Evolutionary conservation across 2,888 invertebrate genomes (phyloP).

Genomic region (Archaeoteleia sp.): DNA sequence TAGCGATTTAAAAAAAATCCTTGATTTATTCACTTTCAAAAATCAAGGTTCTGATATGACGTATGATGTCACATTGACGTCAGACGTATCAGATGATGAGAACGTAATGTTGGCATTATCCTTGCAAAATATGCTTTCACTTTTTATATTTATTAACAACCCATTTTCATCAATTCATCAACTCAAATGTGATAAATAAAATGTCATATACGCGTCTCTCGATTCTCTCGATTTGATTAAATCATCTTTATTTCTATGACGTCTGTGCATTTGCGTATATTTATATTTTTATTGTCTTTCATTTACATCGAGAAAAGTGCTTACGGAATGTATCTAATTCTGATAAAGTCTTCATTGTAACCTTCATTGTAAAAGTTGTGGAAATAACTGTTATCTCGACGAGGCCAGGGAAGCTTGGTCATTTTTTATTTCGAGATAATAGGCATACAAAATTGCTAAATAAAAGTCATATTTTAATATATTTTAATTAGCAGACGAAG

Average conservation of each 20-base stretch:
- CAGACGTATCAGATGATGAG: constrained; percentile 15
- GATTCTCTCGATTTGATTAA: background rate
- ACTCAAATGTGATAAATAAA: background rate
- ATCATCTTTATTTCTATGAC: background rate
- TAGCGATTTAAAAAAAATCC: background rate
- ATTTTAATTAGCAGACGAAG: too few species aligned
- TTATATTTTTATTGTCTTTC: too few species aligned
- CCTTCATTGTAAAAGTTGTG: too few species aligned
- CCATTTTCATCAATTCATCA: background rate
- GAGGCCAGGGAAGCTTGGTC: too few species aligned
- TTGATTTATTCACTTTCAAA: constrained; percentile 26
- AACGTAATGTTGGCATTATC: constrained; percentile 26
- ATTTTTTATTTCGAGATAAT: too few species aligned
- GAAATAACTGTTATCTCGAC: too few species aligned
- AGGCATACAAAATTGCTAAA: too few species aligned
- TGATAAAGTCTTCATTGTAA: too few species aligned
- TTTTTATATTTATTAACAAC: constrained; percentile 20
- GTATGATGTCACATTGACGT: constrained; percentile 37
- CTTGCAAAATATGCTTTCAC: constrained; percentile 34
- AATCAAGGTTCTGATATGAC: constrained; percentile 26
- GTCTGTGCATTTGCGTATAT: too few species aligned
- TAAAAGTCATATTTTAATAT: too few species aligned
- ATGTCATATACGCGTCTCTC: background rate
- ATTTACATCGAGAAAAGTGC: too few species aligned
- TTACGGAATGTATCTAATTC: too few species aligned